Evolutionary conservation across 2,113 vertebrate genomes (phyloP).

Genomic region (Camelus bactrianus): DNA sequence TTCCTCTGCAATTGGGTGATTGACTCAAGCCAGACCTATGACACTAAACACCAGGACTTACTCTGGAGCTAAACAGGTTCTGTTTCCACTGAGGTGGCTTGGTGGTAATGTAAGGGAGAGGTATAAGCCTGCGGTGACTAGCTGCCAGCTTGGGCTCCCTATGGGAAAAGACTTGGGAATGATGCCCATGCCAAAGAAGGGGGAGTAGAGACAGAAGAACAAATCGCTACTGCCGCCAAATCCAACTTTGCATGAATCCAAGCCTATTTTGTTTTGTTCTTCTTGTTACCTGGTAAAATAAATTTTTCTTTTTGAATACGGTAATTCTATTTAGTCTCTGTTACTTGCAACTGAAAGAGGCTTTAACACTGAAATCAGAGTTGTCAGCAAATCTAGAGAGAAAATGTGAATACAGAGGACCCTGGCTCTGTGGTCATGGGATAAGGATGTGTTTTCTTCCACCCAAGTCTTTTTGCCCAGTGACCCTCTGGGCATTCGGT

Average conservation of each 20-base stretch:
- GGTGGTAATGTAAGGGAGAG: neutral
- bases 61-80: neutral
- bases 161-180: neutral
- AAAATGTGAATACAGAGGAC: neutral
- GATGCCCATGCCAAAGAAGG: neutral
- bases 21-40: neutral
- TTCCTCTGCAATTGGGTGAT: neutral
- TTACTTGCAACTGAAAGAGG: neutral
- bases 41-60: neutral
- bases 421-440: neutral
- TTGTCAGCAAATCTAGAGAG: neutral
- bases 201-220: neutral
- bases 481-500: neutral
- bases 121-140: neutral
- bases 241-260: neutral
- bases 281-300: neutral
- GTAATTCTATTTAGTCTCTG: neutral
- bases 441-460: neutral
- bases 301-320: neutral
- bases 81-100: neutral
- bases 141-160: neutral
- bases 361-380: slow-evolving; percentile 6
- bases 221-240: neutral
- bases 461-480: neutral
- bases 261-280: neutral